A percentile compares a stretch with the other conserved stretches of the same genome.
Conservation (phyloP, 1,140 invertebrate genomes). For the Ceratina calcarata region DNA sequence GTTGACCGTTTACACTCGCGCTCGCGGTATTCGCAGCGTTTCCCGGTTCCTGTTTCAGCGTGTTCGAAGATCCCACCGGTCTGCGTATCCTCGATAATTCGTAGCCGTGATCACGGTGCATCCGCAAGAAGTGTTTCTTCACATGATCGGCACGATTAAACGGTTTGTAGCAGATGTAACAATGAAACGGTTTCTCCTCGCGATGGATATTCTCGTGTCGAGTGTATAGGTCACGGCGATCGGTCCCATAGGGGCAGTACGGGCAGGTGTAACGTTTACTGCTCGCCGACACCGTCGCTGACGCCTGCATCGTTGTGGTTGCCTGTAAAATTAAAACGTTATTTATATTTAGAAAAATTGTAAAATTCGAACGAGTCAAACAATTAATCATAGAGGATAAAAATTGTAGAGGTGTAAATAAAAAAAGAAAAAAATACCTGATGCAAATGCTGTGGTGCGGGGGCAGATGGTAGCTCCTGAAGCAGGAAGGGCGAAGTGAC, state of each 20-base stretch:
- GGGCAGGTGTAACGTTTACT: conserved; percentile 91
- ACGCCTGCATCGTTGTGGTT: conserved; percentile 62
- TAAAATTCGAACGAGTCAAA: too few relatives aligned
- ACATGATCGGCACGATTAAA: conserved; percentile 97
- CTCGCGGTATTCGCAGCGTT: conserved; percentile 1
- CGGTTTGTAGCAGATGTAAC: conserved; percentile 94
- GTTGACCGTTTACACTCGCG: conserved; percentile 14
- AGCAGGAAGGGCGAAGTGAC: conserved; percentile 72
- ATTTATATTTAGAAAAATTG: too few relatives aligned
- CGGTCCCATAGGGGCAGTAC: conserved; percentile 93
- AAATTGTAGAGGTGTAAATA: neutral
- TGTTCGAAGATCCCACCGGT: conserved; percentile 57
- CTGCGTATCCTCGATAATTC: conserved; percentile 90
- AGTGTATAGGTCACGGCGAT: conserved; percentile 95
- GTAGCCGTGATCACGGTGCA: conserved; percentile 93
- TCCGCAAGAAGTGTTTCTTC: conserved; percentile 95
- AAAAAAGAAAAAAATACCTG: conserved; percentile 62
- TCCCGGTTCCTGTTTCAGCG: conserved; percentile 53
- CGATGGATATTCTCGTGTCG: conserved; percentile 97
- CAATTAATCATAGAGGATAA: too few relatives aligned
- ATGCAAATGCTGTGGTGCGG: conserved; percentile 72
- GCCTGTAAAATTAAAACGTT: neutral
- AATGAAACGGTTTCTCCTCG: conserved; percentile 95
- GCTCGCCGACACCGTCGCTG: conserved; percentile 62
- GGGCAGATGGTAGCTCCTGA: conserved; percentile 74